Conservation (phyloP, 2,113 vertebrate species). For the Sphaerodactylus townsendi region DNA sequence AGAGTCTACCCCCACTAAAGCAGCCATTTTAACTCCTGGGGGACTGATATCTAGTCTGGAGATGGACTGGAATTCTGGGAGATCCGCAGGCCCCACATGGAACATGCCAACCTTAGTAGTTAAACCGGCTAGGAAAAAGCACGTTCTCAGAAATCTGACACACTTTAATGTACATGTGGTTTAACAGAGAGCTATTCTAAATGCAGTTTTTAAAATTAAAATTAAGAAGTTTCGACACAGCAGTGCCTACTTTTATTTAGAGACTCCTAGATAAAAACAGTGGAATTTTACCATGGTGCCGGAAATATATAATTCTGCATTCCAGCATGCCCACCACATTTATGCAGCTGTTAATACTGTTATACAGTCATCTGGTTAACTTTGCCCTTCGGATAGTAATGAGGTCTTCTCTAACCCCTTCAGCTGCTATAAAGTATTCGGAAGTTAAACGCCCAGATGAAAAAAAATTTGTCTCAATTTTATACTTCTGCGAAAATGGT, state of each 20-base stretch:
- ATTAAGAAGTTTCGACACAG: slow-evolving; percentile 31
- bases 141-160: accelerated
- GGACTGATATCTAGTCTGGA: too few relatives aligned
- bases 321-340: slow-evolving; percentile 35
- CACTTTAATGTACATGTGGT: background rate
- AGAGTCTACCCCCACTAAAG: too few relatives aligned
- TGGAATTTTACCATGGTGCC: slow-evolving; percentile 45
- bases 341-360: slow-evolving; percentile 65
- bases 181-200: background rate
- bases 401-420: slow-evolving; percentile 76
- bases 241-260: slow-evolving; percentile 32
- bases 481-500: slow-evolving; percentile 87
- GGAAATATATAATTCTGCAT: slow-evolving; percentile 46
- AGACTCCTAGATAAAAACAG: slow-evolving; percentile 30
- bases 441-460: slow-evolving; percentile 82
- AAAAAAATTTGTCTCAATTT: slow-evolving; percentile 86
- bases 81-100: too few relatives aligned
- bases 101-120: too few relatives aligned
- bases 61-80: too few relatives aligned
- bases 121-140: background rate
- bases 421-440: slow-evolving; percentile 84
- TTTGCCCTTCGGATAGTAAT: slow-evolving; percentile 77
- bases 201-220: background rate
- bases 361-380: slow-evolving; percentile 63
- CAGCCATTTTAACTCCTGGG: too few relatives aligned